phyloP scores from a whole-genome alignment of 2,797 vertebrate genomes.

The Luscinia megarhynchos region DNA sequence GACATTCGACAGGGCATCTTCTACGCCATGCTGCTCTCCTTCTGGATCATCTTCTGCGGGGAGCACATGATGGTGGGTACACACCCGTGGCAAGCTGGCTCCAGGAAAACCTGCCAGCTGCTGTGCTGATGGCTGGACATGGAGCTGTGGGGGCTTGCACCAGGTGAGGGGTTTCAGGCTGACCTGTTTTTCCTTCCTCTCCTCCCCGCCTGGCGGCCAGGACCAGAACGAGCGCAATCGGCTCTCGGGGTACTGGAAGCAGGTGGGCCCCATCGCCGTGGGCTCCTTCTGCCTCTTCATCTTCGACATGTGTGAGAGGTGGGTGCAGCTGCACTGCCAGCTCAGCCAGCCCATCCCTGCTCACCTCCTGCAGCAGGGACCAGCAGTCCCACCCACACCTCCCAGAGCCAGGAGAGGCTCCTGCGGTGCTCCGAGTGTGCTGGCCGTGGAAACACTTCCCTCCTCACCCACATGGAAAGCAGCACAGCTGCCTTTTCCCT shows the following conservation, averaged over 20 bases:
- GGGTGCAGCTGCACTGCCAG: conserved; percentile 1
- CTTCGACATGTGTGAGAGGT: conserved; percentile 99
- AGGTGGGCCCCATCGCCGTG: conserved; percentile 94
- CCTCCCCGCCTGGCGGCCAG: conserved; percentile 65
- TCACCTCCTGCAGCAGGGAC: neutral
- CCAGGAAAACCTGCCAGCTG: neutral
- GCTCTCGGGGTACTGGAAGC: conserved; percentile 96
- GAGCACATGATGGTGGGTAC: conserved; percentile 96
- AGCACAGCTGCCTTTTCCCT: neutral
- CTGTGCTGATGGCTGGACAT: neutral
- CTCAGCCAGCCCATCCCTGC: neutral
- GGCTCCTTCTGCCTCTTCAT: conserved; percentile 97
- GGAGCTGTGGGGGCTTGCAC: fast-evolving
- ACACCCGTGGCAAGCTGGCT: no score
- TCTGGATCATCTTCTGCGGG: conserved; percentile 99
- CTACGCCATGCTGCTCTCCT: conserved; percentile 96
- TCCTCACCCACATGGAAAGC: fast-evolving
- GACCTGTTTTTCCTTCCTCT: neutral
- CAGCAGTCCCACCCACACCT: neutral
- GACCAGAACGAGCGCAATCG: conserved; percentile 94
- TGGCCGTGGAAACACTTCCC: neutral
- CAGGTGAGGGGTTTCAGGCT: neutral
- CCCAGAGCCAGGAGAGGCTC: neutral
- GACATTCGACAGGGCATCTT: conserved; percentile 98
- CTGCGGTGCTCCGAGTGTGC: no score